Percentiles rank a stretch among this genome's conserved stretches.
phyloP scores from a whole-genome alignment of 2,888 invertebrate genomes.

The Lumbricus terrestris region DNA sequence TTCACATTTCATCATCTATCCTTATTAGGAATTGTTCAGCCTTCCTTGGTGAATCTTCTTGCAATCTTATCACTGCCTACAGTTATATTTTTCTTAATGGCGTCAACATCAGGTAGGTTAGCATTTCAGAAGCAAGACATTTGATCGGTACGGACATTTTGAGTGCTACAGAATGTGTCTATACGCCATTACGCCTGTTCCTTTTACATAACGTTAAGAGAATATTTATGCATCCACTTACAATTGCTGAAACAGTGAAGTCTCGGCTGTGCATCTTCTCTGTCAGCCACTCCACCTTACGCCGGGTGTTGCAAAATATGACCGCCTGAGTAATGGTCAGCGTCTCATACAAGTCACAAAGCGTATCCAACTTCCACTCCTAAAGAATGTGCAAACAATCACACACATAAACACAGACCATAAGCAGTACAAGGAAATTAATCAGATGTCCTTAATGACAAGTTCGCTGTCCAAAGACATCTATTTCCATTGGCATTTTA shows the following conservation, averaged over 20 bases:
- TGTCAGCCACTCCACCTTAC: constrained; percentile 98
- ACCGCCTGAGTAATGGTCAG: constrained; percentile 99
- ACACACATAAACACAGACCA: not conserved
- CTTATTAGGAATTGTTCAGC: too few relatives aligned
- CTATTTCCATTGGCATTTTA: too few relatives aligned
- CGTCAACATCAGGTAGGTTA: too few relatives aligned
- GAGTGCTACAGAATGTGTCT: too few relatives aligned
- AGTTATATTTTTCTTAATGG: too few relatives aligned
- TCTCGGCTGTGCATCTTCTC: constrained; percentile 90
- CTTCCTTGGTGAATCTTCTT: too few relatives aligned
- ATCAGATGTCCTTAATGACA: not conserved
- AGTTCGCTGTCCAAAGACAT: too few relatives aligned
- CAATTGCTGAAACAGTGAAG: constrained; percentile 96
- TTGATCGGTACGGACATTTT: too few relatives aligned
- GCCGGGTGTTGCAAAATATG: constrained; percentile 98
- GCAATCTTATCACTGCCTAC: too few relatives aligned
- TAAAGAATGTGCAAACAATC: not conserved
- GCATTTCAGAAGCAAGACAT: too few relatives aligned
- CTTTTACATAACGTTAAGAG: not conserved
- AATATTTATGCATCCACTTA: constrained; percentile 44
- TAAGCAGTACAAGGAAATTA: not conserved
- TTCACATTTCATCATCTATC: too few relatives aligned
- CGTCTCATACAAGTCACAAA: constrained; percentile 97
- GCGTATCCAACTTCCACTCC: constrained; percentile 67
- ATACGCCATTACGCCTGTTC: not conserved